Percentiles rank a stretch among this genome's conserved stretches.
Conservation (phyloP, 2,888 invertebrate species). For the Scaptomyza cyrtandrae region DNA sequence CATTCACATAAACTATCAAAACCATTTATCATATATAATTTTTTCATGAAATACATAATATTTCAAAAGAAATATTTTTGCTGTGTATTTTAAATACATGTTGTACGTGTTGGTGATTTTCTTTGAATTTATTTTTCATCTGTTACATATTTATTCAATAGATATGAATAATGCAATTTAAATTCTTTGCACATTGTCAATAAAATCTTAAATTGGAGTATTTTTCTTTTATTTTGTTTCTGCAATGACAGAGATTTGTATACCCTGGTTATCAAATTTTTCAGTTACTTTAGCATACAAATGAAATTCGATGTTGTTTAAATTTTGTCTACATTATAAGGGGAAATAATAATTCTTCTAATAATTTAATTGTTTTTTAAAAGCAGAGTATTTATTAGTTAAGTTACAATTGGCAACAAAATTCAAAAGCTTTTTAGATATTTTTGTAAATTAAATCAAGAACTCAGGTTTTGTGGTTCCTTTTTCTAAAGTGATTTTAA, state of each 20-base stretch:
- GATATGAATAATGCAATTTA: neutral
- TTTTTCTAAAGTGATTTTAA: conserved; percentile 21
- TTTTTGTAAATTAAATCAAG: conserved; percentile 17
- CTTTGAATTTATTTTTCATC: neutral
- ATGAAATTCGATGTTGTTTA: too few relatives aligned
- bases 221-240: neutral
- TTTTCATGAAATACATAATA: neutral
- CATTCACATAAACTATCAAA: neutral
- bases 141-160: neutral
- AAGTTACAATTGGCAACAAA: neutral
- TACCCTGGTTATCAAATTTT: neutral
- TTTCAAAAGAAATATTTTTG: neutral
- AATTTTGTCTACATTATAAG: too few relatives aligned
- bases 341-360: too few relatives aligned
- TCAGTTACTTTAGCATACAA: too few relatives aligned
- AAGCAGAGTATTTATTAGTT: neutral
- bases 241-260: neutral
- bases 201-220: neutral
- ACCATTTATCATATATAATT: neutral
- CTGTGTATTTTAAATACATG: neutral
- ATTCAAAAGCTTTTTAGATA: neutral
- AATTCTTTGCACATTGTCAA: neutral
- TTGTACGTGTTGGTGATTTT: neutral
- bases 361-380: too few relatives aligned
- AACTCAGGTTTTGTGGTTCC: conserved; percentile 1